Evolutionary conservation across 2,113 vertebrate genomes (phyloP), one percentile per base, ranked within the genome.

Genomic region (Mesitornis unicolor): DNA sequence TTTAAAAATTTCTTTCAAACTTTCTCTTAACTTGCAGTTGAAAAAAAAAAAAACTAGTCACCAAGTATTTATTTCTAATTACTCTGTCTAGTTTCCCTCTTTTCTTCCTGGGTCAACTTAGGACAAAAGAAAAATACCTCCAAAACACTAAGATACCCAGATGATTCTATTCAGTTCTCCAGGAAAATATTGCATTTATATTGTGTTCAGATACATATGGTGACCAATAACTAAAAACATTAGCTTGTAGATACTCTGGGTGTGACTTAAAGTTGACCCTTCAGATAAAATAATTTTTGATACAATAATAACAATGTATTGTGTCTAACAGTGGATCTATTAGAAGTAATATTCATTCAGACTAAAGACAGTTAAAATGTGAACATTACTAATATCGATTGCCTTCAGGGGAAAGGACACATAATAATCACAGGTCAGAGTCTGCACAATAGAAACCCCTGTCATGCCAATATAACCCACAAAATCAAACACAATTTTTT

Each of bases 211-310:
- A 89, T 68, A 25, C 16, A n/a, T 22, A 42, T 0, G 2, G 71
- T 75, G 87, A 82, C 28, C 63, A 90, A 38, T 89, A 92, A 95
- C 36, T 88, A 51, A 81, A 67, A 15, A 5, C 11, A 56, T 18
- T 11, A 89, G 64, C 81, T 96, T 96, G 92, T 83, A 90, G 71
- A 76, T 67, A 94, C 91, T 33, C 33, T 67, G 38, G 42, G 40
- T 38, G 59, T 78, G 74, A 94, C 60, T 96, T 96, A 89, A 95
- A 93, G 54, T 29, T 76, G 54, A 31, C 8, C 21, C 31, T 71
- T 74, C 43, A 71, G 40, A 65, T 20, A 38, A 53, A 25, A 36
- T 53, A 0, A 51, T 59, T 81, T 50, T 47, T 20, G 16, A 25
- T 65, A 40, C n/a, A 74, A 31, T 24, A 40, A 33, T 16, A 82